Evolutionary conservation across 1,140 invertebrate genomes (phyloP).

Genomic region (Whitmania pigra): DNA sequence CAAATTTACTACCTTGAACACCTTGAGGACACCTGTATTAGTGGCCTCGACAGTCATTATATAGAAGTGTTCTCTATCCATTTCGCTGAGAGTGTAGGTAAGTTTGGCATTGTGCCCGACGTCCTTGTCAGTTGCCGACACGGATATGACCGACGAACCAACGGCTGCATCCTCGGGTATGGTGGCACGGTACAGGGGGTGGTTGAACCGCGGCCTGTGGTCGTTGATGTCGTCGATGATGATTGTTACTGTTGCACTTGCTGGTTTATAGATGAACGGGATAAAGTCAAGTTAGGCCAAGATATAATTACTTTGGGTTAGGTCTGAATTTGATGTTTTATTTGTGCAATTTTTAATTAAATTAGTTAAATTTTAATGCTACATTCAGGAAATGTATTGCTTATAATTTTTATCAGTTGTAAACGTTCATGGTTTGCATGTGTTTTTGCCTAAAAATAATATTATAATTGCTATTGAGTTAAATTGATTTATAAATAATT

Average conservation of each 20-base stretch:
- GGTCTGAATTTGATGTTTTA: too few species aligned
- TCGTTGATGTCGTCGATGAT: slow-evolving; percentile 24
- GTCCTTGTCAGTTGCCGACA: slow-evolving; percentile 25
- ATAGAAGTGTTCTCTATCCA: slow-evolving; percentile 23
- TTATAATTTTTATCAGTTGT: background rate
- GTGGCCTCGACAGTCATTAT: slow-evolving; percentile 23
- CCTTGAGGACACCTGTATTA: slow-evolving; percentile 25
- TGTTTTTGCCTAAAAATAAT: background rate
- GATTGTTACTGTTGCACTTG: slow-evolving; percentile 26
- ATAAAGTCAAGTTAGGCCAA: too few species aligned
- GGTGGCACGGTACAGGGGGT: slow-evolving; percentile 67
- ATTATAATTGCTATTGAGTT: background rate
- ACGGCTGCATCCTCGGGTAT: slow-evolving; percentile 63
- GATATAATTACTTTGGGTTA: background rate
- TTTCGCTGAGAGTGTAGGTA: slow-evolving; percentile 23
- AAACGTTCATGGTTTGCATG: background rate
- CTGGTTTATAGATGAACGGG: slow-evolving; percentile 22
- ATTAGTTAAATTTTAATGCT: too few species aligned
- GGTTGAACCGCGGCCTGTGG: slow-evolving; percentile 22
- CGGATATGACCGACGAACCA: slow-evolving; percentile 21
- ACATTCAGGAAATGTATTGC: background rate
- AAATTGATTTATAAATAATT: too few species aligned
- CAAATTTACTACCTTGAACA: slow-evolving; percentile 13
- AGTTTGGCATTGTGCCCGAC: slow-evolving; percentile 20
- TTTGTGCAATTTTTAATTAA: too few species aligned